Percentiles rank a stretch among this genome's conserved stretches.
Evolutionary conservation across 1,140 invertebrate species (phyloP).

Genomic region (Adelges cooleyi): DNA sequence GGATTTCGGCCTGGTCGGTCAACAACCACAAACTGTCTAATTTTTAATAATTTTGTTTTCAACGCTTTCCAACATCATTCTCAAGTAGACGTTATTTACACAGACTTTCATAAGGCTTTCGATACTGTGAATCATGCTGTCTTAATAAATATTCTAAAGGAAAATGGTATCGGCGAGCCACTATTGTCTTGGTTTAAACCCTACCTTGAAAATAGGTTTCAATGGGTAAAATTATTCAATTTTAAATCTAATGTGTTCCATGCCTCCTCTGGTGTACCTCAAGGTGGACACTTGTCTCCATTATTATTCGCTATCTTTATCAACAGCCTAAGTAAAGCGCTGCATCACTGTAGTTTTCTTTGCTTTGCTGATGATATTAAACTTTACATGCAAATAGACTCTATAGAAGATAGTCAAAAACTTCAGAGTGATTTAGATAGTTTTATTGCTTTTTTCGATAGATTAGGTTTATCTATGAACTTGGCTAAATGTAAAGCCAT

Average conservation of each 20-base stretch:
- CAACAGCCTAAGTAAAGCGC: neutral
- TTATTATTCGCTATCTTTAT: neutral
- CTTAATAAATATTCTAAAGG: conserved; percentile 30
- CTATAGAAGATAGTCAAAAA: neutral
- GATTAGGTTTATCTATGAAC: neutral
- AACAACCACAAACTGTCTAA: neutral
- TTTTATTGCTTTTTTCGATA: too few species aligned
- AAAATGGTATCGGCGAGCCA: neutral
- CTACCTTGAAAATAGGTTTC: neutral
- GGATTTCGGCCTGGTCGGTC: too few species aligned
- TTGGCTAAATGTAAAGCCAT: neutral
- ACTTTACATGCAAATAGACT: neutral
- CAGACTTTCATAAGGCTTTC: conserved; percentile 35
- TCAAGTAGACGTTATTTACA: conserved; percentile 33
- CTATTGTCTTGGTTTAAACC: neutral
- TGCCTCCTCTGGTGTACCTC: neutral
- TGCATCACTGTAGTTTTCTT: neutral
- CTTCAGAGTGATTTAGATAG: neutral
- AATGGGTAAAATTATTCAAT: neutral
- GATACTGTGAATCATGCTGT: conserved; percentile 33
- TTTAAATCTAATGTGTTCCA: neutral
- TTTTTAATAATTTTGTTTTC: neutral
- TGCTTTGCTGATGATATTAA: neutral
- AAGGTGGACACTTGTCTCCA: neutral
- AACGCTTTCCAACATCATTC: conserved; percentile 10